Conservation (phyloP, 2,888 invertebrate species). For the Syrista parreyssii region DNA sequence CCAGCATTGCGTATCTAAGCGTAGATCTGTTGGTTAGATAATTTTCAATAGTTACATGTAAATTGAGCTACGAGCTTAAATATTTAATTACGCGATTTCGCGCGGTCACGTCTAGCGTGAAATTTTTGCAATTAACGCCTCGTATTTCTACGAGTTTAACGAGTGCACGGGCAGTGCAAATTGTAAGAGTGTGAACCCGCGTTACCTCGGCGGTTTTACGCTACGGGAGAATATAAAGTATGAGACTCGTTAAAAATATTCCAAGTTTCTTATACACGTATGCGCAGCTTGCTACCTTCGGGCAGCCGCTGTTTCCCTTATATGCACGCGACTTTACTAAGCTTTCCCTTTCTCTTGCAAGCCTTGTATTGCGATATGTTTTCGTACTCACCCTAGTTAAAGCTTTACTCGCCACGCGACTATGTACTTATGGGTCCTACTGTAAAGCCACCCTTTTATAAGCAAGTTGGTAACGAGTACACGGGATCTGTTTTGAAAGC, state of each 20-base stretch:
- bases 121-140: neutral
- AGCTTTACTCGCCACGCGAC: too few relatives aligned
- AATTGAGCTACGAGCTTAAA: neutral
- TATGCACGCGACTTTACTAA: neutral
- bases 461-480: too few relatives aligned
- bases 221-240: neutral
- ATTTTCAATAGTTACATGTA: too few relatives aligned
- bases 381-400: too few relatives aligned
- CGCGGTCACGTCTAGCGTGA: neutral
- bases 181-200: neutral
- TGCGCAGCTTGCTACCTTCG: neutral
- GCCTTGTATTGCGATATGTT: too few relatives aligned
- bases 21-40: too few relatives aligned
- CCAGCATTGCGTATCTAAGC: too few relatives aligned
- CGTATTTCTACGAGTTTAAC: neutral
- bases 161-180: neutral
- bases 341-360: neutral
- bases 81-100: slow-evolving; percentile 2
- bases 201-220: neutral
- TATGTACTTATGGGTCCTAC: too few relatives aligned
- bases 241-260: neutral
- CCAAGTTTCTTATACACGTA: neutral
- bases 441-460: too few relatives aligned
- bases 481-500: too few relatives aligned
- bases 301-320: neutral